Evolutionary conservation across 2,888 invertebrate genomes (phyloP).

Genomic region (Timandra comae): DNA sequence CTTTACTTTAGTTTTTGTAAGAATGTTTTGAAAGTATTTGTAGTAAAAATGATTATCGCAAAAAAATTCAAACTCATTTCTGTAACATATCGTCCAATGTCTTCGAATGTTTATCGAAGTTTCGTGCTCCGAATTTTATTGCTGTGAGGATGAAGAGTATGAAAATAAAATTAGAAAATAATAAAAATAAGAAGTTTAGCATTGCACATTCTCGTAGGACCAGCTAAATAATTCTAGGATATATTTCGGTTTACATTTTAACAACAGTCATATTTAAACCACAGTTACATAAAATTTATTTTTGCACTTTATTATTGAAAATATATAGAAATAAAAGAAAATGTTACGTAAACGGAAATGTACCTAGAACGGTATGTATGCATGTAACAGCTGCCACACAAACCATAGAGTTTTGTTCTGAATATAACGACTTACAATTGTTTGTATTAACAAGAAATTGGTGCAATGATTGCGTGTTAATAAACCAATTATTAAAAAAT

Average conservation of each 20-base stretch:
- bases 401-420: conserved; percentile 46
- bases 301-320: conserved; percentile 1
- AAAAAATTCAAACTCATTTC: too few species aligned
- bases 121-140: conserved; percentile 48
- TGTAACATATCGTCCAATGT: conserved; percentile 45
- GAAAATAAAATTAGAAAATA: conserved; percentile 64
- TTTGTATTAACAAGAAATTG: conserved; percentile 53
- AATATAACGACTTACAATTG: conserved; percentile 25
- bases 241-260: conserved; percentile 55
- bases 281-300: too few species aligned
- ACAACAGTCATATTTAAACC: conserved; percentile 2
- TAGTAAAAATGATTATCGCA: too few species aligned
- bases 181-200: conserved; percentile 68
- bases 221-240: conserved; percentile 56
- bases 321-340: conserved; percentile 4
- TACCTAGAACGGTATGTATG: conserved; percentile 60
- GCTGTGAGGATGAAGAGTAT: conserved; percentile 65
- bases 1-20: too few species aligned
- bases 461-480: conserved; percentile 46
- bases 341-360: conserved; percentile 53
- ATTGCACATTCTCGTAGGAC: conserved; percentile 75
- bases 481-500: background rate
- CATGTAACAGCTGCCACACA: conserved; percentile 73
- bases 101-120: conserved; percentile 47
- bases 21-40: too few species aligned